A percentile compares a stretch with the other conserved stretches of the same genome.
Evolutionary conservation across 2,113 vertebrate species (phyloP).

Genomic region (Pseudolaguvia tuberculata): DNA sequence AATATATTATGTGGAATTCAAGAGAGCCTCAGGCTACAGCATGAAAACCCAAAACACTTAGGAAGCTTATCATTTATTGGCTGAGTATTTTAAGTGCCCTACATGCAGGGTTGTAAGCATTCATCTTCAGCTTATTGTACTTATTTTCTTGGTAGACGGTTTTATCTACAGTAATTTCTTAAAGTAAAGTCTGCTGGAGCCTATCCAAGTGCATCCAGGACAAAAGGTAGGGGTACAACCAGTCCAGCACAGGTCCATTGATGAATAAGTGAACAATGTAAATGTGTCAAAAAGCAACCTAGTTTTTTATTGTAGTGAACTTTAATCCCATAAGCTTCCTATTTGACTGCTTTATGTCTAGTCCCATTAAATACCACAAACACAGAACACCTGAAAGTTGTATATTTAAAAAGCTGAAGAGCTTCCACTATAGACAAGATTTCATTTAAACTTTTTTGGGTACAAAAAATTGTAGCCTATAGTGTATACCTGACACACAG

Average conservation of each 20-base stretch:
- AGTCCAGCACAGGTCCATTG: too few species aligned
- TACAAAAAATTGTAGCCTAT: not conserved
- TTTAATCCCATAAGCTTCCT: not conserved
- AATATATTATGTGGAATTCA: not conserved
- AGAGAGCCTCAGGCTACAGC: not conserved
- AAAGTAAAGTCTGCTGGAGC: too few species aligned
- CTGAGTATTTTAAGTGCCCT: not conserved
- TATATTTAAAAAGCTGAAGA: too few species aligned
- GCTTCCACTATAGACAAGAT: too few species aligned
- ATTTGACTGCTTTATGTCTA: not conserved
- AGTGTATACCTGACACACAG: constrained; percentile 85
- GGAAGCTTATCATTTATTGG: not conserved
- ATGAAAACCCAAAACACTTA: not conserved
- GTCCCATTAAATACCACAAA: not conserved
- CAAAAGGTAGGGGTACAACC: too few species aligned
- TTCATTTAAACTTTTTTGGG: not conserved
- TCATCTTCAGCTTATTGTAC: not conserved
- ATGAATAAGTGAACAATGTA: too few species aligned
- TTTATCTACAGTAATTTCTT: not conserved
- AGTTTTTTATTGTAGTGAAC: not conserved
- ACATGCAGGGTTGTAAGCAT: not conserved
- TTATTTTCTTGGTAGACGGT: not conserved
- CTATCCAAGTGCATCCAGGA: too few species aligned
- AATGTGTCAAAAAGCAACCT: too few species aligned
- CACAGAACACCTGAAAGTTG: too few species aligned